These are phyloP conservation scores for Agrypnia vestita DNA, from an alignment of 1,140 invertebrate species.

Conservation along the genomic window DNA sequence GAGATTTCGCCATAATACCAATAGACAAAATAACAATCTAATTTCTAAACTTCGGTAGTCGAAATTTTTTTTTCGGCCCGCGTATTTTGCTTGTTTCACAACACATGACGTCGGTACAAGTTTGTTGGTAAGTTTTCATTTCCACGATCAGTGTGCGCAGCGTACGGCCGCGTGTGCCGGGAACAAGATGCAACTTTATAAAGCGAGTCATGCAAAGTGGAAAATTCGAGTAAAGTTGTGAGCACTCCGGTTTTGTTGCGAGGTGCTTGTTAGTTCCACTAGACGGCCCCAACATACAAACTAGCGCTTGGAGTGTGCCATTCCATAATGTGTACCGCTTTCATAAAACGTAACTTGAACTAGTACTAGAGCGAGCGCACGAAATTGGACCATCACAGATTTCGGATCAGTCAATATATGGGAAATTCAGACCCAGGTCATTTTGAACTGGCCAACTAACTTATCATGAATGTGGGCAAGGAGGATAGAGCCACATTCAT, in stretches of 20 bases:
- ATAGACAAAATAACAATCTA: too few relatives aligned
- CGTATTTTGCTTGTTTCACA: neutral
- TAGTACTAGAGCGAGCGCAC: too few relatives aligned
- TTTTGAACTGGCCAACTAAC: too few relatives aligned
- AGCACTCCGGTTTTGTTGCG: conserved; percentile 44
- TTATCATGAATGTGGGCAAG: too few relatives aligned
- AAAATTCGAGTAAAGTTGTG: conserved; percentile 37
- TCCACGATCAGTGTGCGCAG: conserved; percentile 20
- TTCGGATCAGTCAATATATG: too few relatives aligned
- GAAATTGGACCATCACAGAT: too few relatives aligned
- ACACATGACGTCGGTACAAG: conserved; percentile 19
- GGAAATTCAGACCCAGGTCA: too few relatives aligned
- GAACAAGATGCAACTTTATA: conserved; percentile 38
- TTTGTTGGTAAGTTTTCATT: conserved; percentile 42
- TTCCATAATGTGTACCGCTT: conserved; percentile 4
- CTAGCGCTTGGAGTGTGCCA: conserved; percentile 9
- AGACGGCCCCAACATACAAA: conserved; percentile 40
- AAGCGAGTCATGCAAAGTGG: conserved; percentile 41
- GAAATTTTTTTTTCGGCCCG: too few relatives aligned
- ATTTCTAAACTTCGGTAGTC: too few relatives aligned
- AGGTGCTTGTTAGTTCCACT: conserved; percentile 54
- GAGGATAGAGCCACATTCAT: too few relatives aligned
- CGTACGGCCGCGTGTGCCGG: conserved; percentile 25
- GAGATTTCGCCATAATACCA: too few relatives aligned
- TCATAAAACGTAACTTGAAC: too few relatives aligned